Evolutionary conservation across 2,888 invertebrate genomes (phyloP), one percentile per base, ranked within the genome.

Genomic region (Caenorhabditis panamensis): DNA sequence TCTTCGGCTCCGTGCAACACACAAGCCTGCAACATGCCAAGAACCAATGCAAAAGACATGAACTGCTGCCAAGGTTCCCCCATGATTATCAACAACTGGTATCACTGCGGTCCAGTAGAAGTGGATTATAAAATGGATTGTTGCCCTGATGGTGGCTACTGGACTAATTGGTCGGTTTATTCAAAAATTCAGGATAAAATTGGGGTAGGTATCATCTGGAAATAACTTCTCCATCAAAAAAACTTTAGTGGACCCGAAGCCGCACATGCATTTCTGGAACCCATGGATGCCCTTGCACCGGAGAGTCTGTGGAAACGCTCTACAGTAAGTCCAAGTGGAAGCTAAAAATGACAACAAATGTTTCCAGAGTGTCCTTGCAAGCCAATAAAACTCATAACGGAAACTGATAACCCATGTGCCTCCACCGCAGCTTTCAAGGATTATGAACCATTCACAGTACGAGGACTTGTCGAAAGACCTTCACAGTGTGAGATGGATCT

Each of bases 21-120:
- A 1, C 59, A 66, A 54, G 78, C 78, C 0, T 78, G 78, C n/a
- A 71, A 78, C n/a, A 59, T 59, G 51, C 78, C 78, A 1, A 36
- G 69, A 16, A 26, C 18, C 8, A 54, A 64, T n/a, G 36, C 64
- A 1, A 31, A 24, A 5, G 13, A 6, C 0, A 0, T 9, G 3
- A 59, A 66, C 31, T 78, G 78, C 20, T 78, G 78, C 56, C 20
- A 9, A 20, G 64, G 64, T 5, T 28, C 37, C 6, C 26, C 58
- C 3, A 53, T 47, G 31, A 41, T 59, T 28, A 53, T 61, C 36
- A 66, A 54, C 11, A 71, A 78, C 16, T 69, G 64, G 69, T 66
- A 71, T 18, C 71, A 78, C 44, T 78, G 78, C 68, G 66, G 51
- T 9, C 53, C 78, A 0, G n/a, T 64, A 4, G 31, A 47, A 11